Conservation (phyloP, 2,888 invertebrate species). For the Polia nebulosa region DNA sequence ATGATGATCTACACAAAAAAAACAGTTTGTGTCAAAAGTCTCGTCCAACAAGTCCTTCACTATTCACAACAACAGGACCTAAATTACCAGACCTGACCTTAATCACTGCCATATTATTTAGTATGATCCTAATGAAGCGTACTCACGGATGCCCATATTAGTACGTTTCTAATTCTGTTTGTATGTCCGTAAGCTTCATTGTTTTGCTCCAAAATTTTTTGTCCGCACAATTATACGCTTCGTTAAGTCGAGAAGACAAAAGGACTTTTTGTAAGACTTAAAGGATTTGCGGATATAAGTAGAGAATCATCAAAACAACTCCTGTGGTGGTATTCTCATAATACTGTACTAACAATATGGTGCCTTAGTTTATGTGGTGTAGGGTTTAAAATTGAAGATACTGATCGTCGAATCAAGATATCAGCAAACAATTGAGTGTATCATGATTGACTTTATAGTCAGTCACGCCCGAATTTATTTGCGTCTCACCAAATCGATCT, state of each 20-base stretch:
- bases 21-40: not conserved
- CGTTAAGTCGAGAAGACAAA: conserved; percentile 77
- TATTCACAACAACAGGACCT: conserved; percentile 14
- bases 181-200: conserved; percentile 65
- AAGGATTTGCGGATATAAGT: conserved; percentile 74
- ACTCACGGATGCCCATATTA: conserved; percentile 63
- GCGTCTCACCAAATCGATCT: conserved; percentile 9
- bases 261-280: conserved; percentile 73
- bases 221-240: conserved; percentile 71
- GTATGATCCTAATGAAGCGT: conserved; percentile 65
- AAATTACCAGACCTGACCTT: conserved; percentile 55
- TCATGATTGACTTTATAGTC: conserved; percentile 76
- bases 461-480: conserved; percentile 57
- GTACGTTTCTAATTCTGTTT: conserved; percentile 63
- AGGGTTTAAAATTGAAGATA: conserved; percentile 47
- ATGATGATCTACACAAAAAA: too few relatives aligned
- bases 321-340: conserved; percentile 66
- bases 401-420: conserved; percentile 71
- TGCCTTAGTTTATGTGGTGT: conserved; percentile 21
- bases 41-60: conserved; percentile 11
- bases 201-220: conserved; percentile 70
- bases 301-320: conserved; percentile 75
- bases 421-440: conserved; percentile 78
- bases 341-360: conserved; percentile 34
- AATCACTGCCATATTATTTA: conserved; percentile 57